Percentiles rank a stretch among this genome's conserved stretches.
These are phyloP conservation scores for Tipula confusa DNA, from an alignment of 2,888 invertebrate species.

Conservation along the genomic window DNA sequence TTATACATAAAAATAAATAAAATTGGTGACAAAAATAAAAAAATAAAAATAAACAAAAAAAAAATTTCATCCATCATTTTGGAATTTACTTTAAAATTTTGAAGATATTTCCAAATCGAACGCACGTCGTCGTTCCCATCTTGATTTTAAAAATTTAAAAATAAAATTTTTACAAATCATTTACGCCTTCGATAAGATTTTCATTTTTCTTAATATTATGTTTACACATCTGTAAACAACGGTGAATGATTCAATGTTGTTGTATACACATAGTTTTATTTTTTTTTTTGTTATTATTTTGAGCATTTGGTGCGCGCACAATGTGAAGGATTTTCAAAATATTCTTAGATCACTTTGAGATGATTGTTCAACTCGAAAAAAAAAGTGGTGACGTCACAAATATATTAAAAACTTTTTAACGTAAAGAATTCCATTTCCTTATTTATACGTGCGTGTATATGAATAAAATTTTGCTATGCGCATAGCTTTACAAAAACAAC, in stretches of 20 bases:
- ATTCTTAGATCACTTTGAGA: too few species aligned
- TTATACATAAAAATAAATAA: neutral
- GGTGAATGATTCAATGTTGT: neutral
- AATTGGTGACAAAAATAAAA: neutral
- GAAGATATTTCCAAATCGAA: neutral
- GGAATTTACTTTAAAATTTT: neutral
- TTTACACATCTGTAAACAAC: neutral
- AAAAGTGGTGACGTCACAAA: neutral
- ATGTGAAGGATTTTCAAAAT: neutral
- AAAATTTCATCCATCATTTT: neutral
- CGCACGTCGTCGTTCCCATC: neutral
- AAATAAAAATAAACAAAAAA: neutral
- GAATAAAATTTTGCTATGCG: neutral
- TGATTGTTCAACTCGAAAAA: neutral
- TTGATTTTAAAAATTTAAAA: conserved; percentile 12
- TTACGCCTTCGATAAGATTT: neutral
- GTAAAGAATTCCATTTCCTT: neutral
- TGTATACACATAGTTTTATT: neutral
- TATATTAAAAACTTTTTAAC: neutral
- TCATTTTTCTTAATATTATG: neutral
- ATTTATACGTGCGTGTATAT: neutral
- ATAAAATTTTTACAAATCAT: neutral
- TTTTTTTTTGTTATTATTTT: neutral
- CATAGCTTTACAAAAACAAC: neutral
- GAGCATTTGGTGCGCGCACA: neutral